Evolutionary conservation across 2,888 invertebrate species (phyloP).

Genomic region (Phragmatobia fuliginosa): DNA sequence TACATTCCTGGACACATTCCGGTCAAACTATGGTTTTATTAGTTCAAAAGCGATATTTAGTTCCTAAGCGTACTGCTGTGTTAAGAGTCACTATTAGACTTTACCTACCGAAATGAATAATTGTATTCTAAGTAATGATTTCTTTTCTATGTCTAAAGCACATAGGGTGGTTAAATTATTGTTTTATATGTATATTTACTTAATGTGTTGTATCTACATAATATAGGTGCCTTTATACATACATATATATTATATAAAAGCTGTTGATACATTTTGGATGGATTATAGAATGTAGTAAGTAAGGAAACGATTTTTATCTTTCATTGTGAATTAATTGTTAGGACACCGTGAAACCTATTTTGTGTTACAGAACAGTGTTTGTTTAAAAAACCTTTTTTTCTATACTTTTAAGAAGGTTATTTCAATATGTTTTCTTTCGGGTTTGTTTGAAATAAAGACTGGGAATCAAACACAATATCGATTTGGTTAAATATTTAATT

Average conservation of each 20-base stretch:
- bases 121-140: not conserved
- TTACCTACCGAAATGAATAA: constrained; percentile 5
- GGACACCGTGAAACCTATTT: not conserved
- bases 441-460: constrained; percentile 52
- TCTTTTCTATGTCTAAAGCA: not conserved
- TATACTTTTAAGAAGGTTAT: not conserved
- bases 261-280: constrained; percentile 58
- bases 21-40: constrained; percentile 22
- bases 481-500: constrained; percentile 78
- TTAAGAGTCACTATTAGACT: constrained; percentile 8
- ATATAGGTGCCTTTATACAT: constrained; percentile 59
- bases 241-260: constrained; percentile 47
- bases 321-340: constrained; percentile 11
- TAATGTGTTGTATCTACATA: constrained; percentile 32
- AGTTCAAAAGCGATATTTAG: constrained; percentile 46
- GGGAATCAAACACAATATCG: constrained; percentile 59
- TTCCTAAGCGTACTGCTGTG: constrained; percentile 51
- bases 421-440: constrained; percentile 25
- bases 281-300: constrained; percentile 61
- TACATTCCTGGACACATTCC: constrained; percentile 23
- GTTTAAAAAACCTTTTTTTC: constrained; percentile 11
- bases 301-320: constrained; percentile 37
- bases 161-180: not conserved
- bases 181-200: not conserved
- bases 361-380: constrained; percentile 6